phyloP scores from a whole-genome alignment of 2,888 invertebrate species.

The Argynnis bischoffii region DNA sequence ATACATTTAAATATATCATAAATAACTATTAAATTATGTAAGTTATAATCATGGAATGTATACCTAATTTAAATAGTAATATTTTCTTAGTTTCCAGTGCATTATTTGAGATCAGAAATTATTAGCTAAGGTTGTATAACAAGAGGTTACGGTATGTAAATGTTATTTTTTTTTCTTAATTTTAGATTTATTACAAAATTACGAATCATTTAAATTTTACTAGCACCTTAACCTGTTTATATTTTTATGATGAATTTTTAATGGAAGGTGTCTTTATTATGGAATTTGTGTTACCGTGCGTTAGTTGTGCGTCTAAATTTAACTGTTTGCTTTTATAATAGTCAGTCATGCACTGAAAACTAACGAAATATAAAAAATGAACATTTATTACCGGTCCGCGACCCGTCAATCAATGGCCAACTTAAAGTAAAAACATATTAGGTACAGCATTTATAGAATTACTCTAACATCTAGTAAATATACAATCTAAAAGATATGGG shows the following conservation, averaged over 20 bases:
- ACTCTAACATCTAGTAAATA: slow-evolving; percentile 50
- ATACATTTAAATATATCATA: slow-evolving; percentile 17
- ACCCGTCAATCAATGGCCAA: slow-evolving; percentile 28
- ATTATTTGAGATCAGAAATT: neutral
- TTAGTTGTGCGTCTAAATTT: neutral
- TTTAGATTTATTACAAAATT: slow-evolving; percentile 20
- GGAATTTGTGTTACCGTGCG: slow-evolving; percentile 13
- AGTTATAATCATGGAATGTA: slow-evolving; percentile 36
- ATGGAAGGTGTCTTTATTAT: slow-evolving; percentile 14
- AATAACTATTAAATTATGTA: slow-evolving; percentile 27
- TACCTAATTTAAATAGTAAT: slow-evolving; percentile 19
- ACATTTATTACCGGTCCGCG: slow-evolving; percentile 25
- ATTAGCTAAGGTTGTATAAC: neutral
- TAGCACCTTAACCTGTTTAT: slow-evolving; percentile 32
- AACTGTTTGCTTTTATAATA: neutral
- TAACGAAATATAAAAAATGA: slow-evolving; percentile 13
- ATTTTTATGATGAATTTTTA: slow-evolving; percentile 8
- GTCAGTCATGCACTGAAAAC: slow-evolving; percentile 33
- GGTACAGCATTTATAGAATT: slow-evolving; percentile 28
- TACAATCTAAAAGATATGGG: slow-evolving; percentile 50
- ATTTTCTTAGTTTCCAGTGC: slow-evolving; percentile 34
- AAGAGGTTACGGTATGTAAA: neutral
- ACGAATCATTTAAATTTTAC: slow-evolving; percentile 29
- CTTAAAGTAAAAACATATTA: slow-evolving; percentile 25
- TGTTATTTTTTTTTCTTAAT: slow-evolving; percentile 9